Evolutionary conservation across 2,797 vertebrate species (phyloP).

Genomic region (Sciurus vulgaris): DNA sequence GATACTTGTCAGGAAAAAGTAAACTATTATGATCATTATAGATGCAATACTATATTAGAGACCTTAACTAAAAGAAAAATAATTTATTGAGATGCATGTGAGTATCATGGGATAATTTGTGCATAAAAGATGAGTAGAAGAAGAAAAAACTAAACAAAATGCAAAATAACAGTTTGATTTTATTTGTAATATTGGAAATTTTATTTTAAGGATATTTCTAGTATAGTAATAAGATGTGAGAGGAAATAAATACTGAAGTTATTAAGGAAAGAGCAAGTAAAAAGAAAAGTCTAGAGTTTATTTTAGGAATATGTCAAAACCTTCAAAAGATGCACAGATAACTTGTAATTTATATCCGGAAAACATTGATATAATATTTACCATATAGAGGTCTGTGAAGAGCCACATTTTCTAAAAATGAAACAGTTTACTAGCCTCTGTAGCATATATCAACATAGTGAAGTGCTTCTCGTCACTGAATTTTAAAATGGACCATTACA

Average conservation of each 20-base stretch:
- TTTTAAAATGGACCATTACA: not conserved
- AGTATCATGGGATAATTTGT: not conserved
- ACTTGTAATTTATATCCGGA: constrained; percentile 2
- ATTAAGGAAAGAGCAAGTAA: not conserved
- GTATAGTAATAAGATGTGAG: not conserved
- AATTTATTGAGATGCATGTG: not conserved
- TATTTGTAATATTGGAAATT: not conserved
- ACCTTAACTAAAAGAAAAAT: not conserved
- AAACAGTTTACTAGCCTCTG: not conserved
- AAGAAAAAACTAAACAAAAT: not conserved
- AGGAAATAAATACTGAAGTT: not conserved
- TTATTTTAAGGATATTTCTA: not conserved
- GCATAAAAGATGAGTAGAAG: not conserved
- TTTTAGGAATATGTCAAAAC: not conserved
- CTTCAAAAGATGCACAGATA: not conserved
- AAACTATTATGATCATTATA: not conserved
- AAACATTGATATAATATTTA: constrained; percentile 19
- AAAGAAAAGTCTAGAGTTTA: not conserved
- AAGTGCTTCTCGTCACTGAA: not conserved
- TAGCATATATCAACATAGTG: not conserved
- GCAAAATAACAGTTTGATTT: not conserved
- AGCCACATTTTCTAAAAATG: not conserved
- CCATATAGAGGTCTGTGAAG: not conserved
- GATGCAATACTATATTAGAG: not conserved
- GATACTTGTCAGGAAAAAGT: not conserved